These are phyloP conservation scores for Suillia variegata DNA, from an alignment of 2,888 invertebrate genomes.

Conservation along the genomic window DNA sequence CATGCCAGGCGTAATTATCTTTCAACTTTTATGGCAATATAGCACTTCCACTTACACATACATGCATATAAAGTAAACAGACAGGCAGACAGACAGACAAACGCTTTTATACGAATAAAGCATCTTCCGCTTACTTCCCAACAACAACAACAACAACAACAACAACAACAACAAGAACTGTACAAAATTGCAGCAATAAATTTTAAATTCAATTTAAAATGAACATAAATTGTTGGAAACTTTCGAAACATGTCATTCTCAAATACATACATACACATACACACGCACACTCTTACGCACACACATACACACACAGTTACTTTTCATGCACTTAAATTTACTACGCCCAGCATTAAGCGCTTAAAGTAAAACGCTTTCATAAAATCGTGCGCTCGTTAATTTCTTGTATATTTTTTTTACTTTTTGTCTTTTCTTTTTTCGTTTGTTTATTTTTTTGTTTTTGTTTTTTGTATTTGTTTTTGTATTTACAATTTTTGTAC, in stretches of 20 bases:
- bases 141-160: no score
- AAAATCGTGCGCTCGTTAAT: constrained; percentile 53
- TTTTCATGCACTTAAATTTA: constrained; percentile 2
- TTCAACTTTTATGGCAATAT: no score
- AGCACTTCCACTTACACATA: no score
- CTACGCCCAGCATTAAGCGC: constrained; percentile 47
- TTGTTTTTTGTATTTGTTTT: constrained; percentile 23
- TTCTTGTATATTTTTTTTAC: constrained; percentile 38
- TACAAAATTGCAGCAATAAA: constrained; percentile 58
- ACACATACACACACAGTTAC: constrained; percentile 3
- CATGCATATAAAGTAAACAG: no score
- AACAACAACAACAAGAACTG: no score
- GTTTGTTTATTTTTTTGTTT: constrained; percentile 29
- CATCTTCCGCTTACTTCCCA: constrained; percentile 14
- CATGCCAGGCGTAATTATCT: no score
- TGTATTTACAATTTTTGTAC: constrained; percentile 39
- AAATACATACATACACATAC: constrained; percentile 37
- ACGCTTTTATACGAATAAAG: no score
- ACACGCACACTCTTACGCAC: constrained; percentile 7
- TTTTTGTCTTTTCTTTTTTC: constrained; percentile 21
- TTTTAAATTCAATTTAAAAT: constrained; percentile 61
- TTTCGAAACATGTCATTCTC: constrained; percentile 61
- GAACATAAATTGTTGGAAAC: constrained; percentile 60
- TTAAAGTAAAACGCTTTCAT: constrained; percentile 53
- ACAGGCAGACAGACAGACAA: no score